These are phyloP conservation scores for Numenius phaeopus DNA, from an alignment of 2,797 vertebrate species.

Conservation along the genomic window DNA sequence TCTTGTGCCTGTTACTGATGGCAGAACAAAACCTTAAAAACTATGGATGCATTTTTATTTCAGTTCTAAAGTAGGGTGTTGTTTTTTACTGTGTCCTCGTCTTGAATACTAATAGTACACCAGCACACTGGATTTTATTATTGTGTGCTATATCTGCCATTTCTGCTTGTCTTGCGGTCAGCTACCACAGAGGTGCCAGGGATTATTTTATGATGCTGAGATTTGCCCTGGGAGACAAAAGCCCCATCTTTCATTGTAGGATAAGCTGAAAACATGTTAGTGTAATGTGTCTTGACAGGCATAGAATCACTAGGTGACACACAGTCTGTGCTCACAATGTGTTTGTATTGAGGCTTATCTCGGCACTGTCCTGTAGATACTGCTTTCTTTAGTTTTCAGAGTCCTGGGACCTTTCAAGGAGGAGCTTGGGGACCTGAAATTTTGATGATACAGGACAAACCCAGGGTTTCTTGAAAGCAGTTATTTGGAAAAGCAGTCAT, in stretches of 20 bases:
- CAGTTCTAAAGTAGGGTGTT: not conserved
- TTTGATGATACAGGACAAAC: not conserved
- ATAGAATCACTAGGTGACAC: not conserved
- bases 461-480: not conserved
- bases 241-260: not conserved
- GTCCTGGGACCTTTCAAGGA: not conserved
- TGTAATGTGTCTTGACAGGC: not conserved
- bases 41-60: not conserved
- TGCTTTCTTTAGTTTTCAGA: not conserved
- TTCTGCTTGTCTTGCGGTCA: not conserved
- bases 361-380: not conserved
- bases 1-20: not conserved
- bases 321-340: accelerated
- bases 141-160: not conserved
- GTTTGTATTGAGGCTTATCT: not conserved
- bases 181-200: not conserved
- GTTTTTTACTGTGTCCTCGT: not conserved
- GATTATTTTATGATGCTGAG: not conserved
- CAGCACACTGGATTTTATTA: not conserved
- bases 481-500: not conserved
- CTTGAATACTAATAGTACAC: not conserved
- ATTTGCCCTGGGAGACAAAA: not conserved
- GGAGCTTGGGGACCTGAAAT: not conserved
- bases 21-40: not conserved
- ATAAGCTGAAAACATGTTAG: not conserved